Evolutionary conservation across 2,113 vertebrate species (phyloP), one percentile per base, ranked within the genome.

Genomic region (Brachirus orientalis): DNA sequence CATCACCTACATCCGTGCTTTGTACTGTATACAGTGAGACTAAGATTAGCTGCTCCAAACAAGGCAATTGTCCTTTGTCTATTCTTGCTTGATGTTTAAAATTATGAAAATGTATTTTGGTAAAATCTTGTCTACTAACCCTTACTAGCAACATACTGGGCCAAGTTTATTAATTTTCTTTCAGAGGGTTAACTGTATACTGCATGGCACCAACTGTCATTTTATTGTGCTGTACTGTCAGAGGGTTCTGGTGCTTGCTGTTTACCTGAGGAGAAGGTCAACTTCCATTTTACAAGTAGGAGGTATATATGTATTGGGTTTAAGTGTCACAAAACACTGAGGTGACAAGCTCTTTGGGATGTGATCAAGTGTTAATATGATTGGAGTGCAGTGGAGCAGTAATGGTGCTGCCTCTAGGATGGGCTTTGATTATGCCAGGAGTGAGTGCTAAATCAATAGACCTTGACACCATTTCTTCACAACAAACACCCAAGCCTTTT

Each of bases 291-390:
- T 80, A 84, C 69, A 72, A 79, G 78, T 75, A 33, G 17, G 44
- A 41, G 68, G 36, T 55, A 67, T 84, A 75, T 78, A 86, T 81
- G 84, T 81, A 87, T 84, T 76, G 84, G 71, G 72, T 84, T 78
- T 84, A 86, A 88, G 83, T 84, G 73, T 83, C 83, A 85, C 79
- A 86, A 82, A 88, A 77, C 85, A 81, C 69, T 37, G 69, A 63
- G 80, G 85, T 84, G 86, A 91, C 85, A 85, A 85, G 74, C 80
- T 89, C 78, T 83, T 86, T 80, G 79, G 86, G 79, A 89, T 74
- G 89, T 86, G 80, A 89, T 90, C 87, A 83, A 84, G 75, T 64
- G 47, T 64, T 83, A 85, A 90, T 88, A 85, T 86, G 88, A 88
- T 81, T 86, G 80, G 83, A 73, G 86, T 78, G 86, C 83, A 85